phyloP scores from a whole-genome alignment of 2,797 vertebrate genomes.

The Cephalopachus bancanus region DNA sequence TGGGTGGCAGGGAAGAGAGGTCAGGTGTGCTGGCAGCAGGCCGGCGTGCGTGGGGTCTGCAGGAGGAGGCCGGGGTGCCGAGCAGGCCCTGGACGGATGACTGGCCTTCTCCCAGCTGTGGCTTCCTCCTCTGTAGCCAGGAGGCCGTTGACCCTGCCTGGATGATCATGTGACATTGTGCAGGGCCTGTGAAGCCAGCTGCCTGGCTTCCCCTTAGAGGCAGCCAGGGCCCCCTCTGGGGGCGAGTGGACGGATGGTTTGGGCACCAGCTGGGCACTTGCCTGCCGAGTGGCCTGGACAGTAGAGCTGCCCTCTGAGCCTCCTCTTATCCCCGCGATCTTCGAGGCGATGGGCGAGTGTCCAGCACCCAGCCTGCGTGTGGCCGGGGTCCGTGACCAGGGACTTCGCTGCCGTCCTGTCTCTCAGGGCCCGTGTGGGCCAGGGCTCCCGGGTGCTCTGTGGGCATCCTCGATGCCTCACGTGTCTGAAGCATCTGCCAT shows the following conservation, averaged over 20 bases:
- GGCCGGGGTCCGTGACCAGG: not conserved
- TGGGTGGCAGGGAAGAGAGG: not conserved
- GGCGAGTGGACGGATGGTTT: not conserved
- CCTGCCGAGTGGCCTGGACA: not conserved
- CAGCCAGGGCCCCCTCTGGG: not conserved
- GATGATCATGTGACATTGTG: fast-evolving
- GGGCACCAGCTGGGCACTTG: no score
- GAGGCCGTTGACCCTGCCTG: not conserved
- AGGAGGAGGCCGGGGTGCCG: not conserved
- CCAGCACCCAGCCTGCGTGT: not conserved
- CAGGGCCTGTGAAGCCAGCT: not conserved
- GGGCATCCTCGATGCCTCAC: not conserved
- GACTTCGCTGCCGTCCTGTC: not conserved
- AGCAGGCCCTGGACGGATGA: not conserved
- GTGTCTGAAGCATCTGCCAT: not conserved
- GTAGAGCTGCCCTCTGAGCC: not conserved
- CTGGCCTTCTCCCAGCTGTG: not conserved
- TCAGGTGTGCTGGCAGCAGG: not conserved
- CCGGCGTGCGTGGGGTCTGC: fast-evolving
- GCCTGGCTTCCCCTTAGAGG: not conserved
- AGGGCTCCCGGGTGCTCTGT: not conserved
- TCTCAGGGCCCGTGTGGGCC: not conserved
- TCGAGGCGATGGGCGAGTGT: not conserved
- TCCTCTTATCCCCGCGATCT: not conserved
- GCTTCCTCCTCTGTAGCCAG: not conserved